phyloP scores from a whole-genome alignment of 2,888 invertebrate genomes.

The Clistopyga incitator region DNA sequence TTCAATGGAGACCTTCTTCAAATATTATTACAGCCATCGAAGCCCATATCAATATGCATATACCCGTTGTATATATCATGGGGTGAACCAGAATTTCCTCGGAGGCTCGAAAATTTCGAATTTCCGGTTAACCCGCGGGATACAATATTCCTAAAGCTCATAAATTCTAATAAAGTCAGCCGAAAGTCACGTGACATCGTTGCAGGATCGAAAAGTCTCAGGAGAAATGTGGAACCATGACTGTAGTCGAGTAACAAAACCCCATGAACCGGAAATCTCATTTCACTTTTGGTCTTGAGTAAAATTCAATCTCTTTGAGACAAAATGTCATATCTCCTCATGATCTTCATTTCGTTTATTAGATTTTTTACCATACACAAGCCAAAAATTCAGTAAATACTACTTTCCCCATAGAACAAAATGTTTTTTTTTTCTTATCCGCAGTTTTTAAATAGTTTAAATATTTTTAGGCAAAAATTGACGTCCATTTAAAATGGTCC shows the following conservation, averaged over 20 bases:
- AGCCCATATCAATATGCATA: conserved; percentile 9
- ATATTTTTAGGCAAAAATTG: too few species aligned
- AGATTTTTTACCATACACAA: too few species aligned
- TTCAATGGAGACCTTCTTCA: neutral
- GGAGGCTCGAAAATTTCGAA: neutral
- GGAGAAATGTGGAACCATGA: neutral
- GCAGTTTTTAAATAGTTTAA: neutral
- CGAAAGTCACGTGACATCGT: neutral
- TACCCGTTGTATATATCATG: neutral
- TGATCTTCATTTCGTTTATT: too few species aligned
- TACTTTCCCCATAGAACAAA: too few species aligned
- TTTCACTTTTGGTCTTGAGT: neutral
- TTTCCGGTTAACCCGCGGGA: neutral
- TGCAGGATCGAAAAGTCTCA: neutral
- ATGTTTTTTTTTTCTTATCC: too few species aligned
- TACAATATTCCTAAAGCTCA: neutral
- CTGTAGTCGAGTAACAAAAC: neutral
- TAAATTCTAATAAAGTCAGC: neutral
- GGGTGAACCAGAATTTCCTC: neutral
- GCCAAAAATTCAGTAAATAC: too few species aligned
- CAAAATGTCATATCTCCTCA: too few species aligned
- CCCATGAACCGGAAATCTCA: neutral
- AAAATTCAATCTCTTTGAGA: neutral
- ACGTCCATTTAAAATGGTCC: too few species aligned
- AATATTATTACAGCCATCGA: conserved; percentile 21